Conservation (phyloP, 2,797 vertebrate species). For the Malacoraja senta region DNA sequence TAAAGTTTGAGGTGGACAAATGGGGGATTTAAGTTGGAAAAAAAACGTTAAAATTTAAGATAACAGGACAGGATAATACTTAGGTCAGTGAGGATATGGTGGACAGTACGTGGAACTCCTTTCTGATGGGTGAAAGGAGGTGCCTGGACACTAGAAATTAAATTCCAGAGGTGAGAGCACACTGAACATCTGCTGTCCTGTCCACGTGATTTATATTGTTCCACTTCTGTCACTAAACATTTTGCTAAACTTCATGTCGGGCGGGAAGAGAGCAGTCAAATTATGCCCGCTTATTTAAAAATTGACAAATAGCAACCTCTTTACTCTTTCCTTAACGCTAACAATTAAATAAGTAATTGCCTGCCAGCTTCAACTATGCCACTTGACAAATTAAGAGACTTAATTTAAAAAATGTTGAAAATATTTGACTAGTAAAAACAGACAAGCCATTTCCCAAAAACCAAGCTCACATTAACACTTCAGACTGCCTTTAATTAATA, state of each 20-base stretch:
- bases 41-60: not conserved
- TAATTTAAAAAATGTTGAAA: not conserved
- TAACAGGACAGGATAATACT: not conserved
- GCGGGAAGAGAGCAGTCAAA: not conserved
- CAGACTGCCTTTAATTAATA: not conserved
- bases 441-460: not conserved
- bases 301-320: not conserved
- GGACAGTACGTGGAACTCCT: not conserved
- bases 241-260: not conserved
- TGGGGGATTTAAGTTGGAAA: not conserved
- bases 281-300: not conserved
- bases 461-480: not conserved
- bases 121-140: not conserved
- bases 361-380: not conserved
- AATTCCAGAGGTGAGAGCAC: not conserved
- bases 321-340: not conserved
- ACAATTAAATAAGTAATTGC: not conserved
- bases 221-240: not conserved
- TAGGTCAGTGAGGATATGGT: not conserved
- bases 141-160: not conserved
- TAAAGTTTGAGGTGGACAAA: not conserved
- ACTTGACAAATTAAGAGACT: not conserved
- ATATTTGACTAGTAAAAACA: not conserved
- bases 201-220: too few species aligned
- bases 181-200: not conserved